These are phyloP conservation scores for Platichthys stellatus DNA, from an alignment of 2,113 vertebrate species.

Conservation along the genomic window DNA sequence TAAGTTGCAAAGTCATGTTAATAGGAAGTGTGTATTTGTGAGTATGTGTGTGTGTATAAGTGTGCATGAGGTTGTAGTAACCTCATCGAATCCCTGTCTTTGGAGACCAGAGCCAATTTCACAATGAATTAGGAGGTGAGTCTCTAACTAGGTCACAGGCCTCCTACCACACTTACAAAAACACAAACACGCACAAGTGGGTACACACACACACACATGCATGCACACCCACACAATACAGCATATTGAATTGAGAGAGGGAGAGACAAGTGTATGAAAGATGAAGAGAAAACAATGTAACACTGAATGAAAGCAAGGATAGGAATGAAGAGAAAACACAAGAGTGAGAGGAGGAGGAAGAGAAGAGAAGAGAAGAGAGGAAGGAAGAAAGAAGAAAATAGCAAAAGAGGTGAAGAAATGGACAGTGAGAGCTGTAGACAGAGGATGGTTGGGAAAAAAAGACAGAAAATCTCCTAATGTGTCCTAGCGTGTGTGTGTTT, in stretches of 20 bases:
- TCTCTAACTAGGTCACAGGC: conserved; percentile 65
- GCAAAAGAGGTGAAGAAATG: not conserved
- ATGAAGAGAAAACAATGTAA: no score
- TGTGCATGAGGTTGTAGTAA: conserved; percentile 14
- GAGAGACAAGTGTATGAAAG: not conserved
- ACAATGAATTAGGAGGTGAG: conserved; percentile 71
- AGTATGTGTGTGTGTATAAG: conserved; percentile 4
- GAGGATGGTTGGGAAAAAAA: not conserved
- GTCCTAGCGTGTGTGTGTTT: not conserved
- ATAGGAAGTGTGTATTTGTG: conserved; percentile 11
- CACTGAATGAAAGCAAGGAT: not conserved
- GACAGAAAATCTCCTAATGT: conserved; percentile 17
- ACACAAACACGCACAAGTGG: not conserved
- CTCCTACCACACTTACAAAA: conserved; percentile 6
- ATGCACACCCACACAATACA: not conserved
- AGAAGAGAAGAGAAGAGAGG: not conserved
- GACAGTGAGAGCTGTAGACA: no score
- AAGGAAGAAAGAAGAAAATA: not conserved
- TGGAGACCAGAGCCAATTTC: conserved; percentile 70
- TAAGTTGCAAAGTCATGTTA: conserved; percentile 44
- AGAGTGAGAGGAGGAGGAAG: not conserved
- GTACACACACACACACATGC: no score
- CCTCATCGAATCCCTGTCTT: conserved; percentile 56
- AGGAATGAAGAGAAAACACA: not conserved
- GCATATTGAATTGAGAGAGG: conserved; percentile 19